Evolutionary conservation across 2,888 invertebrate genomes (phyloP).

Genomic region (Thelaira solivaga): DNA sequence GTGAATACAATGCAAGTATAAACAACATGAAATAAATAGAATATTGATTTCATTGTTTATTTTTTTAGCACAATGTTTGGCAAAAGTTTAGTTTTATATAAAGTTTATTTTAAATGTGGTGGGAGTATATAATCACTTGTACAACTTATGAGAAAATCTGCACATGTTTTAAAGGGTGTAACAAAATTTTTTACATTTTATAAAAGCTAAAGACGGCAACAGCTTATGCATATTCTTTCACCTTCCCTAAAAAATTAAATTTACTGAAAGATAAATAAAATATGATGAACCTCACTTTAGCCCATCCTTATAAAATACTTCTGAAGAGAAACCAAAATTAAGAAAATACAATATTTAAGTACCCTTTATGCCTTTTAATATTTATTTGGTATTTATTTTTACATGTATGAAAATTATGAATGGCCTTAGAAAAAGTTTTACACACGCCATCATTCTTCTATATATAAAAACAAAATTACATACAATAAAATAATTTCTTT

Average conservation of each 20-base stretch:
- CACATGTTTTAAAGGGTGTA: constrained; percentile 48
- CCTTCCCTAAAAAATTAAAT: too few relatives aligned
- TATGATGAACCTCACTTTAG: too few relatives aligned
- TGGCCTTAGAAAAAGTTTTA: constrained; percentile 54
- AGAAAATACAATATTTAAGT: too few relatives aligned
- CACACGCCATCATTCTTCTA: constrained; percentile 58
- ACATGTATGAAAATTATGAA: constrained; percentile 27
- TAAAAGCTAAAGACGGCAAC: too few relatives aligned
- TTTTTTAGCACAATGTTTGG: background rate
- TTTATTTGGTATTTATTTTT: constrained; percentile 17
- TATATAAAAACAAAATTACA: background rate
- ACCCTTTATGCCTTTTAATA: too few relatives aligned
- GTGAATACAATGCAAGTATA: too few relatives aligned
- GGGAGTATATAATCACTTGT: constrained; percentile 8
- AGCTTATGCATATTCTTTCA: too few relatives aligned
- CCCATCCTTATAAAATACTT: too few relatives aligned
- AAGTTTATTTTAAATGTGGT: constrained; percentile 31
- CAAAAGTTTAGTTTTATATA: constrained; percentile 8
- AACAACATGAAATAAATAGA: too few relatives aligned
- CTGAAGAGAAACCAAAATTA: too few relatives aligned
- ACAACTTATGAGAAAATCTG: constrained; percentile 50
- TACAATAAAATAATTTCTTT: constrained; percentile 31
- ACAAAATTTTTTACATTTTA: too few relatives aligned
- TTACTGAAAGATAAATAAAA: too few relatives aligned
- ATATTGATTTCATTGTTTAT: background rate